These are phyloP conservation scores for Chrysomallon squamiferum DNA, from an alignment of 1,140 invertebrate genomes.

Conservation along the genomic window DNA sequence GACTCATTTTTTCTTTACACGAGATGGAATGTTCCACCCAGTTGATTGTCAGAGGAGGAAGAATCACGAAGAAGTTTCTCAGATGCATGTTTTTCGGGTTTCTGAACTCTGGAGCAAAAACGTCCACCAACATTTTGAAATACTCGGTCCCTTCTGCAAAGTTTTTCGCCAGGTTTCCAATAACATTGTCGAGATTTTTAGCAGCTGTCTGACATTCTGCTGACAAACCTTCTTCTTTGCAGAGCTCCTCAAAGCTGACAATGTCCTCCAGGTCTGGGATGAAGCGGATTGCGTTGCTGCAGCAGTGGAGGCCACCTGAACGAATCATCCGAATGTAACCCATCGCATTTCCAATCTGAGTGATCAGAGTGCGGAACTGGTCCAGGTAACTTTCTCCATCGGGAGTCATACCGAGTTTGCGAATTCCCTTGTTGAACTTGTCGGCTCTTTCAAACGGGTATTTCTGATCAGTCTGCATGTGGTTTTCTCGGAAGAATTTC, in stretches of 20 bases:
- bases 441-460: conserved; percentile 89
- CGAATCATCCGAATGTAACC: conserved; percentile 94
- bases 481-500: conserved; percentile 72
- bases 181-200: conserved; percentile 76
- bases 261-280: conserved; percentile 83
- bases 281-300: conserved; percentile 88
- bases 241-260: conserved; percentile 69
- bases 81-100: conserved; percentile 88
- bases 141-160: conserved; percentile 94
- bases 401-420: conserved; percentile 83
- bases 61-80: conserved; percentile 91
- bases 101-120: conserved; percentile 88
- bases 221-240: conserved; percentile 69
- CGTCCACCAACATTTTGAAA: conserved; percentile 92
- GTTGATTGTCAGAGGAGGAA: conserved; percentile 93
- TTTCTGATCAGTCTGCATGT: conserved; percentile 67
- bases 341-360: conserved; percentile 94
- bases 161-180: conserved; percentile 81
- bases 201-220: conserved; percentile 72
- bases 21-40: conserved; percentile 92
- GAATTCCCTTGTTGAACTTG: conserved; percentile 91
- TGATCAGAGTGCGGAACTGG: conserved; percentile 89
- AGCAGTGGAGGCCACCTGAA: conserved; percentile 91
- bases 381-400: conserved; percentile 87
- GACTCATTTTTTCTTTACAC: conserved; percentile 89